Evolutionary conservation across 2,888 invertebrate species (phyloP).

Genomic region (Tupiocoris notatus): DNA sequence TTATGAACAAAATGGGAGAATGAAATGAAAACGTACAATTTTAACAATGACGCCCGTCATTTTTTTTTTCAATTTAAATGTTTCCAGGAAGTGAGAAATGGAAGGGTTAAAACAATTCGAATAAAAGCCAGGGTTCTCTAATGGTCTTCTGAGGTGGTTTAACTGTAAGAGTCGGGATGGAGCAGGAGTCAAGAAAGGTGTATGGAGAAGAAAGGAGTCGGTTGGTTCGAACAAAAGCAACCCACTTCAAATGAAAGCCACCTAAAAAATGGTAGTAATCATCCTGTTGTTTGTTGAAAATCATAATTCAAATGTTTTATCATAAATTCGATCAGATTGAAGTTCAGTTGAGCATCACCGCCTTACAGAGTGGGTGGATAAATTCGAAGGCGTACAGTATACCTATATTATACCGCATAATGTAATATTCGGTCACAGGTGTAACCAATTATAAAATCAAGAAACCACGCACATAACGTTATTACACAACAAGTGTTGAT

Average conservation of each 20-base stretch:
- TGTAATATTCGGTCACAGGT: no score
- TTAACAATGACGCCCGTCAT: not conserved
- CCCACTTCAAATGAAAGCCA: not conserved
- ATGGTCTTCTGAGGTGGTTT: not conserved
- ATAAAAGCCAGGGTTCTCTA: not conserved
- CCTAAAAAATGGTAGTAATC: not conserved
- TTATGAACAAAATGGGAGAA: not conserved
- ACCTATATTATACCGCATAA: no score
- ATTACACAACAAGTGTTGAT: no score
- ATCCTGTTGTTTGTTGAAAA: no score
- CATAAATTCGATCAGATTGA: no score
- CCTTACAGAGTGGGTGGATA: no score
- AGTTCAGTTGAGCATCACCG: no score
- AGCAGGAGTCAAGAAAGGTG: not conserved
- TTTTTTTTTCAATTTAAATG: not conserved
- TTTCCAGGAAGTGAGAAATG: not conserved
- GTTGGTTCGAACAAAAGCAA: not conserved
- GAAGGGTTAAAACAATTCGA: not conserved
- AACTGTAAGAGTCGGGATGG: no score
- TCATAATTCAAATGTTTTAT: no score
- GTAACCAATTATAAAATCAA: no score
- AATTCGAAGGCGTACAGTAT: no score
- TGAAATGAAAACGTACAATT: not conserved
- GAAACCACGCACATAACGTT: no score
- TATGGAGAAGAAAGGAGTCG: not conserved